A percentile compares a stretch with the other conserved stretches of the same genome.
These are phyloP conservation scores for Amphilophus citrinellus DNA, from an alignment of 2,113 vertebrate genomes.

Conservation along the genomic window DNA sequence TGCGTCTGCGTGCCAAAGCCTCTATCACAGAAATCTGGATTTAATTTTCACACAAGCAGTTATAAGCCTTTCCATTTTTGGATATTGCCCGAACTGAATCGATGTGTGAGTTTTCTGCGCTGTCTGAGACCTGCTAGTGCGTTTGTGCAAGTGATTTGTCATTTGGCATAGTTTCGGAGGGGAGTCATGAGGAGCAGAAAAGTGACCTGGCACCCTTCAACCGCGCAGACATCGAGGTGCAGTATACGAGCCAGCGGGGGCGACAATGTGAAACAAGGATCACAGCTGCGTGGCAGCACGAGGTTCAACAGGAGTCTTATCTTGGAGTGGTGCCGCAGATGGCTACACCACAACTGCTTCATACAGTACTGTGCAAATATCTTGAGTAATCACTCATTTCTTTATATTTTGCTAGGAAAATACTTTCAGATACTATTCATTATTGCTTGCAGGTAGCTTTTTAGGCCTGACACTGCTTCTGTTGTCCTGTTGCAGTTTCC, in stretches of 20 bases:
- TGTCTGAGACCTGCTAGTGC: neutral
- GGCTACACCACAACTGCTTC: slow-evolving; percentile 8
- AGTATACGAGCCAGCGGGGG: slow-evolving; percentile 16
- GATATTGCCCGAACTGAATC: slow-evolving; percentile 24
- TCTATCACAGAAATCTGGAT: slow-evolving; percentile 46
- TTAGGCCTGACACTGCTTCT: too few relatives aligned
- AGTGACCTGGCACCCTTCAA: slow-evolving; percentile 21
- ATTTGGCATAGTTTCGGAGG: slow-evolving; percentile 62
- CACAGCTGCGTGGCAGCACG: neutral
- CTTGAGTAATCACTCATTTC: neutral
- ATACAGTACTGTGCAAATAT: neutral
- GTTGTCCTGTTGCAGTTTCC: too few relatives aligned
- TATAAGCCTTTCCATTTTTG: slow-evolving; percentile 73
- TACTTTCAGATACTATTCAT: neutral
- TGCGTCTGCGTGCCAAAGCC: slow-evolving; percentile 44
- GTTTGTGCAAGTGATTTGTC: slow-evolving; percentile 41
- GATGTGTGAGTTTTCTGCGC: slow-evolving; percentile 31
- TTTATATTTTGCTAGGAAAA: neutral
- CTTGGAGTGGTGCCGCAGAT: neutral
- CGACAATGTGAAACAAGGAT: slow-evolving; percentile 5
- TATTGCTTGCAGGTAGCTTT: too few relatives aligned
- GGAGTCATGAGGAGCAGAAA: slow-evolving; percentile 67
- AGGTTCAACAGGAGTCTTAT: slow-evolving; percentile 33
- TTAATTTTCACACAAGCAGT: slow-evolving; percentile 53
- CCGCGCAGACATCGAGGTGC: slow-evolving; percentile 24